phyloP scores from a whole-genome alignment of 2,113 vertebrate genomes.

The Pipra filicauda region DNA sequence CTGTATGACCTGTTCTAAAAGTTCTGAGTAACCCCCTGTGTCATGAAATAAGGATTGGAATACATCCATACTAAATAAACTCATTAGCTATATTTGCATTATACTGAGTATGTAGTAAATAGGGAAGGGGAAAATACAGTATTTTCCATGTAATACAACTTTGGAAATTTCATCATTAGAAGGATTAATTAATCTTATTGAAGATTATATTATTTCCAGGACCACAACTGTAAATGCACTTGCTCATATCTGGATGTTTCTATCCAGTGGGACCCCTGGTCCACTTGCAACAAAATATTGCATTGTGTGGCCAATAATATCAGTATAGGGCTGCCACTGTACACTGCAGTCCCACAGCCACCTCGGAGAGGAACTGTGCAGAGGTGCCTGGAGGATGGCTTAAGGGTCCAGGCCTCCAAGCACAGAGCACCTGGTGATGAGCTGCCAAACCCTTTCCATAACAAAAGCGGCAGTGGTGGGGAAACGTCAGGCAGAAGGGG shows the following conservation, averaged over 20 bases:
- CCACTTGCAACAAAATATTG: background rate
- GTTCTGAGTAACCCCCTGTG: background rate
- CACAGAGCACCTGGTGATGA: background rate
- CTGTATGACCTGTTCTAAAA: background rate
- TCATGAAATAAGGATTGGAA: background rate
- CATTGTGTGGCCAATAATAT: accelerated
- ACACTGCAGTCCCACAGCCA: background rate
- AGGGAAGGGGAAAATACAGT: background rate
- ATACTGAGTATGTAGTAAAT: background rate
- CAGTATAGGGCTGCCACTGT: background rate
- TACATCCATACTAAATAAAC: background rate
- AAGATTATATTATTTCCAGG: background rate
- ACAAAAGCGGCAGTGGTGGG: accelerated
- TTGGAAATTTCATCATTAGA: background rate
- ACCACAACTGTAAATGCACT: background rate
- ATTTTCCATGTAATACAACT: background rate
- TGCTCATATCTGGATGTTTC: background rate
- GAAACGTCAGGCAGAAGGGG: background rate
- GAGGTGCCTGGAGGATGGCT: no score
- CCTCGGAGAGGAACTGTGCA: accelerated
- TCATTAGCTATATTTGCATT: background rate
- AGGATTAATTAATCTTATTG: background rate
- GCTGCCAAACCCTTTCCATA: background rate
- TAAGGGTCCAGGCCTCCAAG: background rate
- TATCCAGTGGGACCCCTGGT: accelerated